Evolutionary conservation across 64 coral and sea anemone genomes (phyloP).

Genomic region (Dendronephthya gigantea): DNA sequence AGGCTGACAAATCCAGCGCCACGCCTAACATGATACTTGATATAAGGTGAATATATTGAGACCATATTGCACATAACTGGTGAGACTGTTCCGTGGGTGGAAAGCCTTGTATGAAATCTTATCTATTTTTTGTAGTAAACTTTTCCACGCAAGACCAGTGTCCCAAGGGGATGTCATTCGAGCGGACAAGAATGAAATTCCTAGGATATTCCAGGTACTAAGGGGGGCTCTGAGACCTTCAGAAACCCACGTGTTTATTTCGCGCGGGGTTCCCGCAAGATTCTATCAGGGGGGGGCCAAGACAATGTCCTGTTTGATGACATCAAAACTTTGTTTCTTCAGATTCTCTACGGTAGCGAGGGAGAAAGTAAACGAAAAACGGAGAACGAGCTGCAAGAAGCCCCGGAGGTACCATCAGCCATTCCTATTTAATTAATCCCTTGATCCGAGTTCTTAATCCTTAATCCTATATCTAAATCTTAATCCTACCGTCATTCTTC

Average conservation of each 20-base stretch:
- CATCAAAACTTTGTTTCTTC: background rate
- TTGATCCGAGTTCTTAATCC: too few relatives aligned
- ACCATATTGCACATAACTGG: too few relatives aligned
- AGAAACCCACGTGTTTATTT: too few relatives aligned
- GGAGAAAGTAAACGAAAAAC: constrained; percentile 84
- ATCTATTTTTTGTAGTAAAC: constrained; percentile 70
- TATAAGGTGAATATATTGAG: constrained; percentile 56
- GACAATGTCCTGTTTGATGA: background rate
- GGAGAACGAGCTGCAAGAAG: constrained; percentile 66
- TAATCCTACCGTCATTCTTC: too few relatives aligned
- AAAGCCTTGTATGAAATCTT: too few relatives aligned
- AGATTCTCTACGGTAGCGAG: constrained; percentile 97
- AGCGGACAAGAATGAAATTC: constrained; percentile 94
- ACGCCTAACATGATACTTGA: constrained; percentile 85
- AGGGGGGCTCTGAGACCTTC: too few relatives aligned
- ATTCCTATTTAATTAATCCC: too few relatives aligned
- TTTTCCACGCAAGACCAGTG: constrained; percentile 92
- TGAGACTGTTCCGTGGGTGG: too few relatives aligned
- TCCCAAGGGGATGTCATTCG: constrained; percentile 99
- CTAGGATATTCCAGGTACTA: constrained; percentile 99
- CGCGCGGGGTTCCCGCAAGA: too few relatives aligned
- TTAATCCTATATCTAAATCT: too few relatives aligned
- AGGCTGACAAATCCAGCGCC: constrained; percentile 63
- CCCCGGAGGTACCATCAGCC: constrained; percentile 21
- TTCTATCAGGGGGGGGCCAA: background rate